Evolutionary conservation across 2,113 vertebrate species (phyloP), one percentile per base, ranked within the genome.

Genomic region (Rhinolophus ferrumequinum): DNA sequence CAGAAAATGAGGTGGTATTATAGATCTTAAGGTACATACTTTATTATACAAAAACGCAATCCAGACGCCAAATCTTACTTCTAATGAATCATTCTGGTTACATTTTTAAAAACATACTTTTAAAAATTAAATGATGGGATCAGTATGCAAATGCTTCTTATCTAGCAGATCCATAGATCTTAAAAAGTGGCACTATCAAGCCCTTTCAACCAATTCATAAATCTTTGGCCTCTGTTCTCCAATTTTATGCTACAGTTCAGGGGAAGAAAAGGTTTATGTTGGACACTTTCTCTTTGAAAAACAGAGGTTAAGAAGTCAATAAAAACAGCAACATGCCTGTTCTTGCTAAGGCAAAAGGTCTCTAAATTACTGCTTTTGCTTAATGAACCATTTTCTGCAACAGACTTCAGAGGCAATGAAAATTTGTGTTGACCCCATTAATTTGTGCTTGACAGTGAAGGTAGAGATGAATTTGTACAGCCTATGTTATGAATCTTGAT

Each of bases 1-100:
- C 93, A 91, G 81, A 91, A 97, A 97, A 95, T 96, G 62, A 95
- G 70, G 79, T 95, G 91, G 15, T 86, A 60, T 56, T 66, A 80
- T 41, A 24, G 95, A 93, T 86, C 75, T 94, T 91, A 94, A 81
- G 1, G 15, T 88, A 86, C 76, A 87, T 19, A 70, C 47, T 97
- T 90, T 94, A 95, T 91, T 96, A 64, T n/a, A 94, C 64, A 80
- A 93, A 84, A 96, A 94, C 16, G 54, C 69, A 94, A 76, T 56
- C 28, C 75, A 95, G 41, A 94, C 21, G 94, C 24, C 87, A 67
- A 94, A 92, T 80, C 81, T 96, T 44, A 8, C 28, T 94, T 95
- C 95, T 93, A 82, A 6, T 66, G n/a, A 89, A 88, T 96, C 81
- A 92, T 73, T 94, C 84, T 86, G 69, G 38, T 54, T 82, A 83